phyloP scores from a whole-genome alignment of 2,888 invertebrate genomes.

The Heliconius ethilla region DNA sequence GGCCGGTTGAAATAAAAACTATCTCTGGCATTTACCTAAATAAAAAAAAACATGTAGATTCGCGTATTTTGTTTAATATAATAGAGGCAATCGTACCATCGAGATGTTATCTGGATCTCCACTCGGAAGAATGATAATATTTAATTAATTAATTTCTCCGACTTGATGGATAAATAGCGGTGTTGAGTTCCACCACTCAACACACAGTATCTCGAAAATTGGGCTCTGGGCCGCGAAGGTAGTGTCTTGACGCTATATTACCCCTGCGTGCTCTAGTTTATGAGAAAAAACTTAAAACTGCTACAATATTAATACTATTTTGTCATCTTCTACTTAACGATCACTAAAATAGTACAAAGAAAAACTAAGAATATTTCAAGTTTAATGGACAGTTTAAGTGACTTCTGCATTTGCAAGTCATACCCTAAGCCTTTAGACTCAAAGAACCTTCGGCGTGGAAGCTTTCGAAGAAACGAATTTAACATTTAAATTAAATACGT shows the following conservation, averaged over 20 bases:
- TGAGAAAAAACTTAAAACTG: background rate
- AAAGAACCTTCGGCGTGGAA: constrained; percentile 26
- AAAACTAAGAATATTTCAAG: background rate
- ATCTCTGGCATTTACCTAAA: background rate
- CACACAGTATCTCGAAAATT: background rate
- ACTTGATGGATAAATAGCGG: background rate
- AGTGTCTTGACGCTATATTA: background rate
- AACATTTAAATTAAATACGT: constrained; percentile 36
- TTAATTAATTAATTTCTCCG: background rate
- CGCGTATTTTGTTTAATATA: background rate
- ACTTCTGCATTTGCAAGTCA: constrained; percentile 25
- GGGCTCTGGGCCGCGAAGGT: background rate
- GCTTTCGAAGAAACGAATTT: constrained; percentile 32
- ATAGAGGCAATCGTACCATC: background rate
- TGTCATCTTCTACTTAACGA: too few relatives aligned
- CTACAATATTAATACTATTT: too few relatives aligned
- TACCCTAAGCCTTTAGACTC: constrained; percentile 18
- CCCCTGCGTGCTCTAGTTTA: too few relatives aligned
- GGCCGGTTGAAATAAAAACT: background rate
- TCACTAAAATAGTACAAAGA: background rate
- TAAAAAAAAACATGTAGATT: background rate
- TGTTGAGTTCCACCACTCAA: background rate
- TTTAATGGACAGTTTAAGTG: constrained; percentile 15
- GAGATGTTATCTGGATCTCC: too few relatives aligned
- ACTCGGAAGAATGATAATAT: too few relatives aligned